These are phyloP conservation scores for Gnathonemus echidnorhynchus DNA, from an alignment of 2,113 vertebrate genomes.

Conservation along the genomic window DNA sequence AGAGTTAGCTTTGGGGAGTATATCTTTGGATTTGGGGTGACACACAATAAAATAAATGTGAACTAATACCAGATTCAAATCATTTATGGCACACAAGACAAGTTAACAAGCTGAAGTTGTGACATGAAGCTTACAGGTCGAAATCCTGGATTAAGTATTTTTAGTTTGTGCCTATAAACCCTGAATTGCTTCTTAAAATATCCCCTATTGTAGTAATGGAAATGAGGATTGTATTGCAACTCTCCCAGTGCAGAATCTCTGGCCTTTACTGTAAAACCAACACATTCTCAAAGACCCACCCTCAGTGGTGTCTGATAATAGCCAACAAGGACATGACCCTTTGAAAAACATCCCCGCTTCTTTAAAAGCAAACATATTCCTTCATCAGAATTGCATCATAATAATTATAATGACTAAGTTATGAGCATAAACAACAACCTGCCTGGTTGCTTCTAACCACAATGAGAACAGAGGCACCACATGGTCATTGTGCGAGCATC, in stretches of 20 bases:
- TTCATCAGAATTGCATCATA: not conserved
- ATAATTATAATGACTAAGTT: not conserved
- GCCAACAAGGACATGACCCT: not conserved
- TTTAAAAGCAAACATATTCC: not conserved
- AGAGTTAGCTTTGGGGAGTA: not conserved
- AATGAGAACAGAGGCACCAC: not conserved
- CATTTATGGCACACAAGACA: not conserved
- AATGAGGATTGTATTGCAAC: not conserved
- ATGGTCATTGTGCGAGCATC: not conserved
- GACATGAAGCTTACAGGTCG: not conserved
- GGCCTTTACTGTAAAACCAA: not conserved
- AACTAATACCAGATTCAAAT: not conserved
- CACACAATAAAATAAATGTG: not conserved
- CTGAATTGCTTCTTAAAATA: not conserved
- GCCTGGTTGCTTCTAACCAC: not conserved
- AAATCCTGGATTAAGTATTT: not conserved
- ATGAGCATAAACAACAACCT: not conserved
- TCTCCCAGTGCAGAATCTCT: not conserved
- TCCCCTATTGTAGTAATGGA: not conserved
- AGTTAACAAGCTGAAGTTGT: not conserved
- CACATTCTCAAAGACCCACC: not conserved
- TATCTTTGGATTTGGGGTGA: not conserved
- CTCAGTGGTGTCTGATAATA: not conserved
- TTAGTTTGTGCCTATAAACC: not conserved
- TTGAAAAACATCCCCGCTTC: not conserved